phyloP scores from a whole-genome alignment of 37 sponge, comb jelly and placozoan species.

The Aphrocallistes beatrix region DNA sequence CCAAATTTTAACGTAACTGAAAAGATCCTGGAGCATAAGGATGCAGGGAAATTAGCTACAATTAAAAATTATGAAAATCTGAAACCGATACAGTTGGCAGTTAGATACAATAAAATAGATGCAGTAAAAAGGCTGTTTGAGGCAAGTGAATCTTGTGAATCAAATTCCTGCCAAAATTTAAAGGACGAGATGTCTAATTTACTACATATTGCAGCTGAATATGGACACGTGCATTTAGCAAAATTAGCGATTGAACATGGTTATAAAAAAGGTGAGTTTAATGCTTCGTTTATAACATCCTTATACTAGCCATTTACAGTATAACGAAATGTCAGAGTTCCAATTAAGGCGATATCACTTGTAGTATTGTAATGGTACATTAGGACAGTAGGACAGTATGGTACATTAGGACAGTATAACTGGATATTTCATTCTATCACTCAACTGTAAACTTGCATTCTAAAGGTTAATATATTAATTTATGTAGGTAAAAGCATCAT shows the following conservation, averaged over 20 bases:
- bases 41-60: background rate
- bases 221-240: background rate
- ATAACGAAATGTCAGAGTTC: too few relatives aligned
- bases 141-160: too few relatives aligned
- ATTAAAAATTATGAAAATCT: background rate
- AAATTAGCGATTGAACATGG: background rate
- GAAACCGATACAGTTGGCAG: background rate
- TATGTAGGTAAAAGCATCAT: slow-evolving; percentile 23
- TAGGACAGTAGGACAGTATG: too few relatives aligned
- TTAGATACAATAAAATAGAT: background rate
- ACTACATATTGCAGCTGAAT: background rate
- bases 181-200: background rate
- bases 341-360: too few relatives aligned
- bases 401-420: too few relatives aligned
- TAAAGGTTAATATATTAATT: background rate
- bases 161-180: background rate
- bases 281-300: too few relatives aligned
- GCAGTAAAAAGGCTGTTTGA: background rate
- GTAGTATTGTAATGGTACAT: too few relatives aligned
- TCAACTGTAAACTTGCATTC: background rate
- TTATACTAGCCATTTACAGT: too few relatives aligned
- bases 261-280: background rate
- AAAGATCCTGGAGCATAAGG: background rate
- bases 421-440: too few relatives aligned
- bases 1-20: background rate